Evolutionary conservation across 2,113 vertebrate genomes (phyloP).

Genomic region (Picathartes gymnocephalus): DNA sequence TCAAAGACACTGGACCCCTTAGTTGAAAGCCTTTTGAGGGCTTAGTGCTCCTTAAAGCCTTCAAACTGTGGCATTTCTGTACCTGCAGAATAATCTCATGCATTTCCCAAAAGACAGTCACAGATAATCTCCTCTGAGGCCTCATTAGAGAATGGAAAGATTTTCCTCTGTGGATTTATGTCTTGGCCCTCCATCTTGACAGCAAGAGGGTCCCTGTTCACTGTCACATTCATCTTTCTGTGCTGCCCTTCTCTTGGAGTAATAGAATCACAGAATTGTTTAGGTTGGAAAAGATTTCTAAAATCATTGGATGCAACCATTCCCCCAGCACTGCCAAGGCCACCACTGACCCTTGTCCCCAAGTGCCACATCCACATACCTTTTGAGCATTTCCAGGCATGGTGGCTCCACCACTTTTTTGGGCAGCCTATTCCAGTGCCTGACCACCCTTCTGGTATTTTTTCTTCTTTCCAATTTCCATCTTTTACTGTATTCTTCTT

Average conservation of each 20-base stretch:
- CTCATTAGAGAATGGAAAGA: slow-evolving; percentile 19
- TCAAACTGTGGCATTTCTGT: neutral
- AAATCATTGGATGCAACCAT: neutral
- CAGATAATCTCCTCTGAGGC: slow-evolving; percentile 2
- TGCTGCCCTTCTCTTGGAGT: neutral
- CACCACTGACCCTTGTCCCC: neutral
- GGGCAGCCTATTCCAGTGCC: neutral
- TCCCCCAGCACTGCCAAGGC: neutral
- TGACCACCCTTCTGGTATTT: neutral
- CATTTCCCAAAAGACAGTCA: neutral
- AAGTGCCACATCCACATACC: neutral
- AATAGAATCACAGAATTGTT: neutral
- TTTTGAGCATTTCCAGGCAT: neutral
- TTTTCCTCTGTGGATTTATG: neutral
- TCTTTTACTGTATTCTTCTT: neutral
- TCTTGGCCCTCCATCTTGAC: neutral
- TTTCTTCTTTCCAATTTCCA: neutral
- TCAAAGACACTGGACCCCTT: neutral
- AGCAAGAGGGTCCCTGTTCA: neutral
- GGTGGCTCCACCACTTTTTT: neutral
- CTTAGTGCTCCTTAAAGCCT: neutral
- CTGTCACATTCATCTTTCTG: neutral
- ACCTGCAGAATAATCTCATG: neutral
- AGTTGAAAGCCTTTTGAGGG: neutral
- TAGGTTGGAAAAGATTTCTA: neutral